These are phyloP conservation scores for Lates calcarifer DNA, from an alignment of 2,113 vertebrate species.

Conservation along the genomic window DNA sequence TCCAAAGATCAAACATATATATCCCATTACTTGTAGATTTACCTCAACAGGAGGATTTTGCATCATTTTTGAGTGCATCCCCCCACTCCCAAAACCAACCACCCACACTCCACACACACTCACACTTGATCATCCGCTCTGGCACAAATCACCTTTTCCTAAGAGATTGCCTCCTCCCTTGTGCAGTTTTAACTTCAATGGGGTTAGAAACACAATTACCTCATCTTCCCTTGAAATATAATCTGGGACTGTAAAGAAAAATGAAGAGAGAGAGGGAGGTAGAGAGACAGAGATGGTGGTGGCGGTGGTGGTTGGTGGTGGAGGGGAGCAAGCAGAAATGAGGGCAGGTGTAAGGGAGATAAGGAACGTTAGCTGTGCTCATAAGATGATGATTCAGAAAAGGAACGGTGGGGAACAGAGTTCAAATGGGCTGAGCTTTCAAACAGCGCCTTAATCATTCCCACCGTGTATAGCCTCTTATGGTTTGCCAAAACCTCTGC, in stretches of 20 bases:
- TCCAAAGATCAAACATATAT: constrained; percentile 47
- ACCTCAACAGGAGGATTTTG: constrained; percentile 49
- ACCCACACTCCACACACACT: constrained; percentile 15
- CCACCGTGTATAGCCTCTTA: constrained; percentile 53
- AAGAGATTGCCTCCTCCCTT: constrained; percentile 40
- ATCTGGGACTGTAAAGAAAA: constrained; percentile 66
- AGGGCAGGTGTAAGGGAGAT: constrained; percentile 74
- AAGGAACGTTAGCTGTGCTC: constrained; percentile 63
- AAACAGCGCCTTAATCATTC: constrained; percentile 74
- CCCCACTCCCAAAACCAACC: not conserved
- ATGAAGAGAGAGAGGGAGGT: constrained; percentile 29
- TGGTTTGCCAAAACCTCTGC: constrained; percentile 59
- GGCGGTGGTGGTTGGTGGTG: not conserved
- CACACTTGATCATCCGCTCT: constrained; percentile 31
- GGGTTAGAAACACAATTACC: constrained; percentile 71
- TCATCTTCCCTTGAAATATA: constrained; percentile 66
- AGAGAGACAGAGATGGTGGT: not conserved
- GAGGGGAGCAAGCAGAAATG: constrained; percentile 42
- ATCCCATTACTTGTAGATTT: constrained; percentile 42
- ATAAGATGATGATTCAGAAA: constrained; percentile 74
- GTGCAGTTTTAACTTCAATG: constrained; percentile 62
- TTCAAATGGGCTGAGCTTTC: constrained; percentile 75
- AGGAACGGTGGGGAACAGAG: constrained; percentile 64
- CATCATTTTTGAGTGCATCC: constrained; percentile 18
- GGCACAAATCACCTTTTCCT: constrained; percentile 43